Evolutionary conservation across 2,113 vertebrate genomes (phyloP), one percentile per base, ranked within the genome.

Genomic region (Zosterops borbonicus): DNA sequence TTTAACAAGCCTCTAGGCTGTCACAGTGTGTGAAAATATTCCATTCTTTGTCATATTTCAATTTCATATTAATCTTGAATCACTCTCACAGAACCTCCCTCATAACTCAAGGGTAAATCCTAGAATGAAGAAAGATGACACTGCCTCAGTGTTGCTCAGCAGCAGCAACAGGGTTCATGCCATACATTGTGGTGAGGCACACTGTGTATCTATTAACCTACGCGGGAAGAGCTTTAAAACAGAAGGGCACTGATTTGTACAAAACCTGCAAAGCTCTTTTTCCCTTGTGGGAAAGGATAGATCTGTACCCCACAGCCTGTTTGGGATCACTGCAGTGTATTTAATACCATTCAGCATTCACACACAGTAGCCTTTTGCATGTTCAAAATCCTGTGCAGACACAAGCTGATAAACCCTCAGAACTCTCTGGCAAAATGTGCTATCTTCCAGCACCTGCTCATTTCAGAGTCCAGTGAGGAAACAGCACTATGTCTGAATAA

Each of bases 21-120:
- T 87, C 95, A 91, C 29, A n/a, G 63, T 11, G 50, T 83, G 47
- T 90, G 90, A 93, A 95, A 96, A 94, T 92, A 95, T 46, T 93
- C 90, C 89, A 78, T 76, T 83, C 77, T 81, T 89, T 87, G 78
- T 92, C 92, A 87, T 41, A 79, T 89, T 94, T 96, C 92, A 85
- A 55, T 67, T 93, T 86, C 71, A 31, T 49, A 65, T 85, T 89
- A 91, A 85, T 95, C 80, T 49, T 88, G 65, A 94, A 62, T 67
- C 81, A 87, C 73, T 93, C 75, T 56, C 91, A 46, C 41, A 75
- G 70, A 96, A 74, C 35, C 62, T 91, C 67, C 67, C 52, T 94
- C 80, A 14, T 75, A 89, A 92, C 73, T 89, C 60, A 60, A 74
- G 85, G 83, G 68, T 92, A 89, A 83, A 87, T 46, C 70, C 77